phyloP scores from a whole-genome alignment of 2,888 invertebrate genomes.

The Dicyrtoma fusca region DNA sequence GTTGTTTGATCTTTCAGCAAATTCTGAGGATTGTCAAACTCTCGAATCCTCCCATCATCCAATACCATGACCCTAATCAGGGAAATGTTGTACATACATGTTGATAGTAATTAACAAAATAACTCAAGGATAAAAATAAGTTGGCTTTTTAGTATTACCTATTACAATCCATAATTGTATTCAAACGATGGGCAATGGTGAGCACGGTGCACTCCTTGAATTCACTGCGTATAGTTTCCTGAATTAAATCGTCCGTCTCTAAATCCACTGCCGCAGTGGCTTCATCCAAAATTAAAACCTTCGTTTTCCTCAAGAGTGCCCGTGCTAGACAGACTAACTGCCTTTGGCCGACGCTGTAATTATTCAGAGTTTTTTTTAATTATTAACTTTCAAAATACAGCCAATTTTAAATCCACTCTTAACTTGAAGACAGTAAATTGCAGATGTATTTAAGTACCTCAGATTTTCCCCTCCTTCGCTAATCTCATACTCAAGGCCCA shows the following conservation, averaged over 20 bases:
- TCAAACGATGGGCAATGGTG: conserved; percentile 89
- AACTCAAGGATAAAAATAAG: neutral
- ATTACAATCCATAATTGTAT: conserved; percentile 88
- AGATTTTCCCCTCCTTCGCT: conserved; percentile 60
- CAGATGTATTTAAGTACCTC: conserved; percentile 50
- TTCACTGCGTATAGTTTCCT: conserved; percentile 80
- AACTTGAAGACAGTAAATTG: neutral
- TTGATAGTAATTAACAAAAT: neutral
- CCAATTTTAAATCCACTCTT: neutral
- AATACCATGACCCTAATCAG: conserved; percentile 60
- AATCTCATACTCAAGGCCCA: conserved; percentile 58
- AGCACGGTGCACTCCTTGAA: conserved; percentile 85
- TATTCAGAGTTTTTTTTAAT: neutral
- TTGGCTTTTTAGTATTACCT: conserved; percentile 59
- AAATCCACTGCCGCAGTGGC: conserved; percentile 81
- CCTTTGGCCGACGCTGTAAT: conserved; percentile 27
- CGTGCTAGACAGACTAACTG: conserved; percentile 30
- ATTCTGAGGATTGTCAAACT: conserved; percentile 60
- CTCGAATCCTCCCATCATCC: conserved; percentile 60
- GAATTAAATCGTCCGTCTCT: conserved; percentile 63
- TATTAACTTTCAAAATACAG: neutral
- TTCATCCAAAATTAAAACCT: conserved; percentile 78
- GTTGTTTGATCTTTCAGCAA: conserved; percentile 59
- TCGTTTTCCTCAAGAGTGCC: conserved; percentile 74
- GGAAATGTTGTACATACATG: too few species aligned